Conservation (phyloP, 2,113 vertebrate genomes). For the Laticauda laticaudata region DNA sequence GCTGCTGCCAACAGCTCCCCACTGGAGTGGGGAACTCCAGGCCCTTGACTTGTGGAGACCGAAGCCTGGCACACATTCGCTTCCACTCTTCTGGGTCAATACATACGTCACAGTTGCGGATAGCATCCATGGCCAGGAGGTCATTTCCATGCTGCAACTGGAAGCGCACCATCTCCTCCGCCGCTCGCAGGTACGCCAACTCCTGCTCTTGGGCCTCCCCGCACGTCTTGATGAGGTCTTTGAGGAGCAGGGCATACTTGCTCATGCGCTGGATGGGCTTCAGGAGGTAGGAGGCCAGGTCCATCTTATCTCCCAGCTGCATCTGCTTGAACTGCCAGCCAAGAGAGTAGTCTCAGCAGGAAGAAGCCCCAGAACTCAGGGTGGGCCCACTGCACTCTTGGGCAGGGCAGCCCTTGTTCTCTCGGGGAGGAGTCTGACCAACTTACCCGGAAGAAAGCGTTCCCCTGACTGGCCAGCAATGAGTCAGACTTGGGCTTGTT, state of each 20-base stretch:
- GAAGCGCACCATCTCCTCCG: constrained; percentile 57
- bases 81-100: neutral
- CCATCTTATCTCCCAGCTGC: constrained; percentile 64
- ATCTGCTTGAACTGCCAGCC: constrained; percentile 58
- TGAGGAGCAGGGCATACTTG: constrained; percentile 63
- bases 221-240: constrained; percentile 53
- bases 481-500: constrained; percentile 83
- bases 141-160: constrained; percentile 65
- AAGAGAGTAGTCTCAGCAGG: neutral
- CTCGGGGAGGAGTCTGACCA: no score
- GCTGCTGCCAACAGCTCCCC: neutral
- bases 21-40: neutral
- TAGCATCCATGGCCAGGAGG: constrained; percentile 65
- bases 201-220: constrained; percentile 43
- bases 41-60: neutral
- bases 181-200: constrained; percentile 43
- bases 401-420: neutral
- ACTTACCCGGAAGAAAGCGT: constrained; percentile 82
- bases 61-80: neutral
- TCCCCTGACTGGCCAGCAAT: constrained; percentile 79
- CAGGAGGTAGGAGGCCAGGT: constrained; percentile 66
- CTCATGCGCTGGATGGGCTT: constrained; percentile 65
- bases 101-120: constrained; percentile 61
- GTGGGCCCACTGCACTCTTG: neutral
- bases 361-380: neutral